Conservation (phyloP, 2,113 vertebrate species). For the Calypte anna region DNA sequence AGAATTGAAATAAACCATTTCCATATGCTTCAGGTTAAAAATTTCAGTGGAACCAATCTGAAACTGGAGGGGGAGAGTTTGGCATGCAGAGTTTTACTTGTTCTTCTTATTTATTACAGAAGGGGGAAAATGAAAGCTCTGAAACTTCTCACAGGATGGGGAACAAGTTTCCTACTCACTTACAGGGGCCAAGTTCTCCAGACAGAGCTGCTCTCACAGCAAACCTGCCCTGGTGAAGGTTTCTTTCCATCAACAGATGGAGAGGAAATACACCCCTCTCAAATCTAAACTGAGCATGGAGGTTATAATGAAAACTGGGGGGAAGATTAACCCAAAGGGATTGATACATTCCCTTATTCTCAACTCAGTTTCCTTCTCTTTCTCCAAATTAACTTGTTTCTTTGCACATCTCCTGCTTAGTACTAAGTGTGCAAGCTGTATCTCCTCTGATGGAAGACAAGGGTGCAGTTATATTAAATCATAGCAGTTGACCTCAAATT, state of each 20-base stretch:
- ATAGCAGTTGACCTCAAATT: background rate
- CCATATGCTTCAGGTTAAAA: background rate
- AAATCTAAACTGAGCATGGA: background rate
- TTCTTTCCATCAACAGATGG: background rate
- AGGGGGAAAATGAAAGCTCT: background rate
- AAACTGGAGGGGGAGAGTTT: background rate
- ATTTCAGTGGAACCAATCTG: background rate
- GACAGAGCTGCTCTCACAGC: background rate
- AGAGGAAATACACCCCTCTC: background rate
- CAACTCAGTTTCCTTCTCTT: background rate
- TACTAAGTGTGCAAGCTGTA: background rate
- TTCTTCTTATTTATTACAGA: background rate
- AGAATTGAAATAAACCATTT: background rate
- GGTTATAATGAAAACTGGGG: background rate
- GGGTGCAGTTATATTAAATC: background rate
- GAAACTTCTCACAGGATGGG: background rate
- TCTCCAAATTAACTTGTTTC: background rate
- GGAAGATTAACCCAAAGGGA: background rate
- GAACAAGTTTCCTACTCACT: background rate
- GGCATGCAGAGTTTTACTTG: background rate
- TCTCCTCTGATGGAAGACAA: background rate
- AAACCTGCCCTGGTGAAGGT: background rate
- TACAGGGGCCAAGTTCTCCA: background rate
- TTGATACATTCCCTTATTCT: background rate
- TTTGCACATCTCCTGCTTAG: background rate